phyloP scores from a whole-genome alignment of 2,888 invertebrate species.

The Timandra comae region DNA sequence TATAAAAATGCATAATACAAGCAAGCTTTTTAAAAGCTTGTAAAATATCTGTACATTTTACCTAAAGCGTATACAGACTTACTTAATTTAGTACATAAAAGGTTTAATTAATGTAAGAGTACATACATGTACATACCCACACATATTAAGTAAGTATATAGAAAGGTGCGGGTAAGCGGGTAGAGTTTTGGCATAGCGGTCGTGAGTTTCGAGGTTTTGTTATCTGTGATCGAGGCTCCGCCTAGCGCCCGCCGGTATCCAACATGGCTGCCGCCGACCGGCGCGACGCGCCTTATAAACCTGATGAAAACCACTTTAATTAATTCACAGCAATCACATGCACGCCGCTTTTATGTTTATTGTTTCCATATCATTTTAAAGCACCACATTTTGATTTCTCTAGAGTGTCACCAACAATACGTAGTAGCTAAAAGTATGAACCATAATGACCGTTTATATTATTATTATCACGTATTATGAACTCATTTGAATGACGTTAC shows the following conservation, averaged over 20 bases:
- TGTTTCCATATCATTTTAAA: constrained; percentile 72
- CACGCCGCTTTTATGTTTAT: constrained; percentile 71
- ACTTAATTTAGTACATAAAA: no score
- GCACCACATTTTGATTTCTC: constrained; percentile 71
- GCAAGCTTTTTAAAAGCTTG: no score
- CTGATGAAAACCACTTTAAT: constrained; percentile 74
- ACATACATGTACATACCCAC: no score
- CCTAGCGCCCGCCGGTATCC: constrained; percentile 35
- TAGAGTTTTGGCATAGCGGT: constrained; percentile 9
- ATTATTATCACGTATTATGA: constrained; percentile 46
- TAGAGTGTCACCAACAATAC: constrained; percentile 68
- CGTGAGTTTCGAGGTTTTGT: constrained; percentile 40
- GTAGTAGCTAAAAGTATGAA: constrained; percentile 40
- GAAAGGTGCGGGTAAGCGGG: constrained; percentile 8
- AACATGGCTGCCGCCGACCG: constrained; percentile 24
- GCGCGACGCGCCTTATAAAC: constrained; percentile 46
- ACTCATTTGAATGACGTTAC: constrained; percentile 46
- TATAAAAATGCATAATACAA: no score
- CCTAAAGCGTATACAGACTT: no score
- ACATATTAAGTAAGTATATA: no score
- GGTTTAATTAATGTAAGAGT: no score
- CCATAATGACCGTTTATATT: constrained; percentile 11
- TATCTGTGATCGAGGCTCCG: constrained; percentile 59
- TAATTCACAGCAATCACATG: constrained; percentile 74
- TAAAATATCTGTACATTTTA: no score